A percentile compares a stretch with the other conserved stretches of the same genome.
These are phyloP conservation scores for Kuschelorhynchus macadamiae DNA, from an alignment of 2,888 invertebrate species.

Conservation along the genomic window DNA sequence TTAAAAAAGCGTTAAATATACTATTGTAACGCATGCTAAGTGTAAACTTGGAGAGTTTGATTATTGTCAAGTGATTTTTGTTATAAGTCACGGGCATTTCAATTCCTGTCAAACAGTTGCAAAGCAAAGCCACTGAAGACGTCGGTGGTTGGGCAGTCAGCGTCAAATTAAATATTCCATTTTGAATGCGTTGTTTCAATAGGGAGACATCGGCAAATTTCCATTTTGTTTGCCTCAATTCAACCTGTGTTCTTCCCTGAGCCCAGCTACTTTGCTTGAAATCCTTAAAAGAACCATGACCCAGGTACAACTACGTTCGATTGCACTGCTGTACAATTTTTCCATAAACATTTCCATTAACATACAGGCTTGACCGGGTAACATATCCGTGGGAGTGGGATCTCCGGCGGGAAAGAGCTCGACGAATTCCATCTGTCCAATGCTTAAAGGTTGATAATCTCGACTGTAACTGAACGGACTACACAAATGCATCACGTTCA, in stretches of 20 bases:
- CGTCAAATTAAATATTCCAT: slow-evolving; percentile 7
- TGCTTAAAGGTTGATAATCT: background rate
- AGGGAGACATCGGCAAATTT: background rate
- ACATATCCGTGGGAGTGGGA: too few relatives aligned
- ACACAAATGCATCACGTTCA: background rate
- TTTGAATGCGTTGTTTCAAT: background rate
- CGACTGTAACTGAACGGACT: background rate
- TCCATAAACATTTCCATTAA: slow-evolving; percentile 11
- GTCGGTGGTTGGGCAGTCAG: slow-evolving; percentile 11
- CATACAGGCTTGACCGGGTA: background rate
- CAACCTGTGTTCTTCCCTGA: slow-evolving; percentile 4
- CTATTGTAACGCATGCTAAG: background rate
- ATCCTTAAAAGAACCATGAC: background rate
- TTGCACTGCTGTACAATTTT: slow-evolving; percentile 9
- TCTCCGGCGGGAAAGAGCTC: slow-evolving; percentile 5
- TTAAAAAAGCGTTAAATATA: background rate
- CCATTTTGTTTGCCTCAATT: background rate
- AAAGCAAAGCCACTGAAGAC: slow-evolving; percentile 6
- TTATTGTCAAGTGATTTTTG: background rate
- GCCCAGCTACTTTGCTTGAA: background rate
- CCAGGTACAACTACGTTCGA: background rate
- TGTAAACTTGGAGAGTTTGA: background rate
- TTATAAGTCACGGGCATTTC: background rate
- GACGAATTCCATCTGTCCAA: slow-evolving; percentile 9
- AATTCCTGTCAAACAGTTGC: slow-evolving; percentile 5